These are phyloP conservation scores for Spondyliosoma cantharus DNA, from an alignment of 2,797 vertebrate genomes.

Conservation along the genomic window DNA sequence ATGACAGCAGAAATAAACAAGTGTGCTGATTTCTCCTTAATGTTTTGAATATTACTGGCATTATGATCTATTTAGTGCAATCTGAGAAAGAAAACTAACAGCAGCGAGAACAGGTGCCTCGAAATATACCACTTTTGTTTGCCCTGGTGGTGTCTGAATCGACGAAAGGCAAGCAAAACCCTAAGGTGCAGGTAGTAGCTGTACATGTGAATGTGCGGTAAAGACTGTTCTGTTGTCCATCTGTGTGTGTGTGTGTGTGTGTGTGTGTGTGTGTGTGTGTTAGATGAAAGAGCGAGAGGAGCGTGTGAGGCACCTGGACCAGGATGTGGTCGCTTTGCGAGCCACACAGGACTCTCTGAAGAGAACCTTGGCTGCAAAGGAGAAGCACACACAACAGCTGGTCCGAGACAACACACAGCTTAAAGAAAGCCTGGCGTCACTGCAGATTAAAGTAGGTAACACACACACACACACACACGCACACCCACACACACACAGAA, in stretches of 20 bases:
- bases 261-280: conserved; percentile 41
- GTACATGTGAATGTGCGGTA: background rate
- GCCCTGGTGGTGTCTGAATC: background rate
- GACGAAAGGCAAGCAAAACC: background rate
- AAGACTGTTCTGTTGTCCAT: conserved; percentile 17
- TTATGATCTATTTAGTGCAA: background rate
- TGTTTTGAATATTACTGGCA: too few species aligned
- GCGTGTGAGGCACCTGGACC: conserved; percentile 63
- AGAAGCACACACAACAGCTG: conserved; percentile 70
- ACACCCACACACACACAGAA: conserved; percentile 26
- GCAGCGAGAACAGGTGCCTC: background rate
- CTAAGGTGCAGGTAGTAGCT: background rate
- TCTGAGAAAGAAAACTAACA: background rate
- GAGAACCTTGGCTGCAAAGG: conserved; percentile 74
- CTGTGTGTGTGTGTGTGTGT: conserved; percentile 34
- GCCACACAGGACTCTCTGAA: conserved; percentile 72
- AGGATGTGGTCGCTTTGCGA: conserved; percentile 62
- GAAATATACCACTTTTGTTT: background rate
- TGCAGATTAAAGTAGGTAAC: conserved; percentile 75
- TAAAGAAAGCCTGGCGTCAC: conserved; percentile 69
- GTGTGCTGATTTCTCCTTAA: too few species aligned
- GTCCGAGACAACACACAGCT: conserved; percentile 67
- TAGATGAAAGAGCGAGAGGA: conserved; percentile 66
- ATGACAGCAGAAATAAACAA: too few species aligned
- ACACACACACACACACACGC: conserved; percentile 30